Evolutionary conservation across 2,888 invertebrate species (phyloP).

Genomic region (Drosophila tripunctata): DNA sequence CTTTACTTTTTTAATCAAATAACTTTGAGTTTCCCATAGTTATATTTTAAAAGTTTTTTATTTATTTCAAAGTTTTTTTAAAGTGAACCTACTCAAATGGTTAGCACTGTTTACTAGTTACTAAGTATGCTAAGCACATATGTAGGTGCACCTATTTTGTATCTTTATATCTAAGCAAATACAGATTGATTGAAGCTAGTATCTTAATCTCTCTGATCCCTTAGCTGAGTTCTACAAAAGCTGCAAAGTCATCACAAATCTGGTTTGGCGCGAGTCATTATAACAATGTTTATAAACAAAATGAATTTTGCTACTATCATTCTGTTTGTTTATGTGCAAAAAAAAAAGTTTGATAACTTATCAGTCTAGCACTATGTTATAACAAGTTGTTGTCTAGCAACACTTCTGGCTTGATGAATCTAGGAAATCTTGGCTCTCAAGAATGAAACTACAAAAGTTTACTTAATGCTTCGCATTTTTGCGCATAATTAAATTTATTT

Average conservation of each 20-base stretch:
- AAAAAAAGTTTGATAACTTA: no score
- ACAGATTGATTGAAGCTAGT: neutral
- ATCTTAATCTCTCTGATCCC: neutral
- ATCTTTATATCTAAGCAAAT: neutral
- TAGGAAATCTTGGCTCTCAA: no score
- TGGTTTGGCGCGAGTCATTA: neutral
- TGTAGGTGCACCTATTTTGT: neutral
- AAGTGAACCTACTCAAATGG: neutral
- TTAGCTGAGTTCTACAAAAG: neutral
- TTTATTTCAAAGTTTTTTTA: neutral
- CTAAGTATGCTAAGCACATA: neutral
- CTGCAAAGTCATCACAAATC: neutral
- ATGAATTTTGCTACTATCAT: no score
- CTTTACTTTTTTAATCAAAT: neutral
- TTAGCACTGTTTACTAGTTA: neutral
- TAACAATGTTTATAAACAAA: no score
- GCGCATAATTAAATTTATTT: neutral
- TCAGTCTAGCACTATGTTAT: no score
- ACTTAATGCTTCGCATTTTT: neutral
- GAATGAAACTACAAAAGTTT: neutral
- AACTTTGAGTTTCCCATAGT: neutral
- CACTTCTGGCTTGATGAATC: no score
- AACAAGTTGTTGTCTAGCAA: no score
- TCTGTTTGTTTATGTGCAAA: no score
- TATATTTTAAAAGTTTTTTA: neutral